Evolutionary conservation across 2,797 vertebrate species (phyloP).

Genomic region (Sebastes cheni): DNA sequence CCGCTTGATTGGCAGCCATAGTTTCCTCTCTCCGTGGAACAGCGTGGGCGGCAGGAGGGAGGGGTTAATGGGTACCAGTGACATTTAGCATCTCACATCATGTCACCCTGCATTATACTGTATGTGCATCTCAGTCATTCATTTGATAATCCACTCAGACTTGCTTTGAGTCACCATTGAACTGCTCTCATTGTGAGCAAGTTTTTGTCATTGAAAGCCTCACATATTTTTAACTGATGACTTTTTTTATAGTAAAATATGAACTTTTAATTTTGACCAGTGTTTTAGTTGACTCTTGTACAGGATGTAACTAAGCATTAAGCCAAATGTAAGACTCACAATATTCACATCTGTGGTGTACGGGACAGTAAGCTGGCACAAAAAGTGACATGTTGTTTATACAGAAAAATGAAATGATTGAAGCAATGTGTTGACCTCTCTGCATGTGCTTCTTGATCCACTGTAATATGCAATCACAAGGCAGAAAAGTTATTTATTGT

Average conservation of each 20-base stretch:
- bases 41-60: neutral
- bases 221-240: neutral
- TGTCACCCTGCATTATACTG: conserved; percentile 45
- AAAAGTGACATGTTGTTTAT: neutral
- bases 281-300: too few relatives aligned
- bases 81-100: conserved; percentile 44
- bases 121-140: conserved; percentile 28
- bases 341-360: neutral
- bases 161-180: neutral
- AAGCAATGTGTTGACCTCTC: neutral
- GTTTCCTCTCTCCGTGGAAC: conserved; percentile 45
- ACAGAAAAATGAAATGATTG: rapidly evolving
- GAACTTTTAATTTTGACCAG: neutral
- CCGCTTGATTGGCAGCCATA: conserved; percentile 66
- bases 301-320: neutral
- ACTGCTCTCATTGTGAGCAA: neutral
- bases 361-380: neutral
- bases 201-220: neutral
- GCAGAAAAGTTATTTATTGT: neutral
- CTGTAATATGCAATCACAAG: neutral
- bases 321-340: neutral
- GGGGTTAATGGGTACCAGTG: conserved; percentile 20
- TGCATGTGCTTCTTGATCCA: neutral
- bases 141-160: conserved; percentile 10
- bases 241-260: neutral